Conservation (phyloP, 2,797 vertebrate genomes). For the Anomalospiza imberbis region DNA sequence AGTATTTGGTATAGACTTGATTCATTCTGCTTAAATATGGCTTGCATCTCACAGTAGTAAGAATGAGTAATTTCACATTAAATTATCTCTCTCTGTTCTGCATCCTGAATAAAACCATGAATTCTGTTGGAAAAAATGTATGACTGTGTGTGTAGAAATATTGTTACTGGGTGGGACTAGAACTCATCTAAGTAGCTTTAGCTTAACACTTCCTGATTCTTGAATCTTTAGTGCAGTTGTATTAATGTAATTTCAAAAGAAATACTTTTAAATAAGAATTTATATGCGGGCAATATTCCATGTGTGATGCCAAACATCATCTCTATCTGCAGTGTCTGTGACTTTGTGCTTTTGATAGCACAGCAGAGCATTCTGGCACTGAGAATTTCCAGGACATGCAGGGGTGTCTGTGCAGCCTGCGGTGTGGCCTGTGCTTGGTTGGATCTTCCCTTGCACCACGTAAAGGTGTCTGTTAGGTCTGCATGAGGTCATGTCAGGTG, state of each 20-base stretch:
- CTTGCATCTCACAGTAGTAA: background rate
- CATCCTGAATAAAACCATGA: background rate
- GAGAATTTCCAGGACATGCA: background rate
- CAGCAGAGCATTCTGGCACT: background rate
- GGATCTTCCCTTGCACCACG: background rate
- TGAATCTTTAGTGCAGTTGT: background rate
- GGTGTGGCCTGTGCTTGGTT: fast-evolving
- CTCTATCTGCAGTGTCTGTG: background rate
- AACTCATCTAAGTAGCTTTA: background rate
- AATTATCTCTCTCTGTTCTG: background rate
- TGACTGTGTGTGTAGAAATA: background rate
- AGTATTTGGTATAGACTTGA: background rate
- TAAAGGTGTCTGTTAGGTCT: background rate
- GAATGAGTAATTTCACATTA: background rate
- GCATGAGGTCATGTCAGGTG: background rate
- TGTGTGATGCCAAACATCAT: background rate
- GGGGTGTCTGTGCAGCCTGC: background rate
- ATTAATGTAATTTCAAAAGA: background rate
- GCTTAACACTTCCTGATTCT: background rate
- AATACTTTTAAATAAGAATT: background rate
- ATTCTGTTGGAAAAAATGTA: background rate
- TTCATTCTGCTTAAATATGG: background rate
- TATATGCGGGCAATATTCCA: background rate
- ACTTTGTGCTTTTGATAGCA: background rate
- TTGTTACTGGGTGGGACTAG: background rate